phyloP scores from a whole-genome alignment of 2,888 invertebrate genomes.

The Scaptomyza tumidula region DNA sequence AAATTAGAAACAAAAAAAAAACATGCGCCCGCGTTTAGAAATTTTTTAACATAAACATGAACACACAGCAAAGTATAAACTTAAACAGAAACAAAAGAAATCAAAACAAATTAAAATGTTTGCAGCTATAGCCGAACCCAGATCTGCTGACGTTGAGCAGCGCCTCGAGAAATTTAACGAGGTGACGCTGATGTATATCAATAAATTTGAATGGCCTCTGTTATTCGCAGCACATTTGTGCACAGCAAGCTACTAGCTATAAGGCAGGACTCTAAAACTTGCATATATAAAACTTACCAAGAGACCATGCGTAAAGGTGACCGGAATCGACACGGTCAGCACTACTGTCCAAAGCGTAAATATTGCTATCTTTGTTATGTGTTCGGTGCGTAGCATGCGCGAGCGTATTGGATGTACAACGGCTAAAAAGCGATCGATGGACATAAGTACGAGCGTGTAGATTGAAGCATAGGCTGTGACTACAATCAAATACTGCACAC shows the following conservation, averaged over 20 bases:
- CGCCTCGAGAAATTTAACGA: slow-evolving; percentile 70
- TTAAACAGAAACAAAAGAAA: slow-evolving; percentile 43
- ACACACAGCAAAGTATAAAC: slow-evolving; percentile 31
- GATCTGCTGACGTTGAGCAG: slow-evolving; percentile 58
- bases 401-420: slow-evolving; percentile 96
- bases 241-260: slow-evolving; percentile 57
- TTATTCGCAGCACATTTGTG: slow-evolving; percentile 73
- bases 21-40: slow-evolving; percentile 41
- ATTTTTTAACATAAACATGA: slow-evolving; percentile 57
- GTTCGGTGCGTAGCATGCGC: slow-evolving; percentile 92
- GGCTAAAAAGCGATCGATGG: slow-evolving; percentile 94
- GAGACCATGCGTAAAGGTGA: slow-evolving; percentile 90
- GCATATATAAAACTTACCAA: slow-evolving; percentile 83
- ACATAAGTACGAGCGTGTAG: slow-evolving; percentile 97
- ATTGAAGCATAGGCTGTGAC: slow-evolving; percentile 96
- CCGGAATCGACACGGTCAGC: slow-evolving; percentile 89
- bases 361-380: slow-evolving; percentile 91
- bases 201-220: slow-evolving; percentile 78
- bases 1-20: slow-evolving; percentile 64
- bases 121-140: slow-evolving; percentile 27
- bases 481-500: slow-evolving; percentile 94
- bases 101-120: slow-evolving; percentile 23
- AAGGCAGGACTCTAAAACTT: slow-evolving; percentile 1
- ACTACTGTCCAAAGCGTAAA: slow-evolving; percentile 92
- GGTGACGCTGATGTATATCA: slow-evolving; percentile 81